Conservation (phyloP, 2,888 invertebrate genomes). For the Orchesella flavescens region DNA sequence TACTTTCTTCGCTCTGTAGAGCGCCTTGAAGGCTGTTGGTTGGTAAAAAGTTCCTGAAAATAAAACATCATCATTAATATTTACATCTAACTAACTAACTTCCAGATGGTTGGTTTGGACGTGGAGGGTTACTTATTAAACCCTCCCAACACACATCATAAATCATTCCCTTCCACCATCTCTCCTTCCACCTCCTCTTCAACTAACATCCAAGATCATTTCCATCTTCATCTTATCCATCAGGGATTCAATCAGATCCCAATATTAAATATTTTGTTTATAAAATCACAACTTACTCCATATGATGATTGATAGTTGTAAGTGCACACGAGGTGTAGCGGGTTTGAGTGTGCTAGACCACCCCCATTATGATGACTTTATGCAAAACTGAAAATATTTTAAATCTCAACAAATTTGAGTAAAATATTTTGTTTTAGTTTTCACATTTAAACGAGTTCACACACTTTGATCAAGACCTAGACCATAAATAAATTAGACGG, state of each 20-base stretch:
- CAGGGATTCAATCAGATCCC: no score
- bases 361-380: slow-evolving; percentile 78
- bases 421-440: not conserved
- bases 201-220: no score
- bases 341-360: slow-evolving; percentile 83
- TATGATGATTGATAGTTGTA: slow-evolving; percentile 63
- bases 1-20: slow-evolving; percentile 59
- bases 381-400: slow-evolving; percentile 27
- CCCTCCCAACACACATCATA: no score
- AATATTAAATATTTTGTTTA: no score
- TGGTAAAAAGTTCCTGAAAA: slow-evolving; percentile 62
- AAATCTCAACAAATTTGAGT: slow-evolving; percentile 12
- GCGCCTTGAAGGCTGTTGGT: slow-evolving; percentile 60
- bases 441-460: slow-evolving; percentile 19
- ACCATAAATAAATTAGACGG: no score
- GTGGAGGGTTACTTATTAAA: no score
- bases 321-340: slow-evolving; percentile 75
- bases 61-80: not conserved
- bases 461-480: no score
- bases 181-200: no score
- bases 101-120: no score
- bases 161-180: no score
- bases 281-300: slow-evolving; percentile 72
- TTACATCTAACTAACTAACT: no score
- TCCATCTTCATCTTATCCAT: no score